Conservation (phyloP, 2,113 vertebrate species). For the Cinclus cinclus region DNA sequence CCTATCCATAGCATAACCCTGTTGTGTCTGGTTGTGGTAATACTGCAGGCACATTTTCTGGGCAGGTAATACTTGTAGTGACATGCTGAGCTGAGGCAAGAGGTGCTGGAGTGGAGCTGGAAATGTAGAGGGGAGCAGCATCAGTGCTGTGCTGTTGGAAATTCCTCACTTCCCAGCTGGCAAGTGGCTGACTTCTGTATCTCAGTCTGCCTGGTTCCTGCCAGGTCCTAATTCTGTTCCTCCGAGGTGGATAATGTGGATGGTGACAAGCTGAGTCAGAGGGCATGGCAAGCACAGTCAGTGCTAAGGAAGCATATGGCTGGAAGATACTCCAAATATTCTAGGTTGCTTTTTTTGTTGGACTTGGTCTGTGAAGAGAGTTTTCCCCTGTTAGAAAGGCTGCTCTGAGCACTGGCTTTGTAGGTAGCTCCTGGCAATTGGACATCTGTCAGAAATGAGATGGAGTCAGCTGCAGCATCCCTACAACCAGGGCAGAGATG, state of each 20-base stretch:
- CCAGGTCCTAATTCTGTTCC: not conserved
- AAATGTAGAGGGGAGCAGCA: not conserved
- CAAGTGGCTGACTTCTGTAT: not conserved
- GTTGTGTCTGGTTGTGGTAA: not conserved
- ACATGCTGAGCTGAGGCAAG: not conserved
- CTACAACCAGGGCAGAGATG: not conserved
- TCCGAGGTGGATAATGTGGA: not conserved
- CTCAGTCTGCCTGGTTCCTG: not conserved
- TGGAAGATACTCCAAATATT: not conserved
- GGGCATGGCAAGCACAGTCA: not conserved
- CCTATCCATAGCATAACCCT: not conserved
- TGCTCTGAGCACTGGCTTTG: not conserved
- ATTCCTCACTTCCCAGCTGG: not conserved
- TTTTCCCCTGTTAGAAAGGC: not conserved
- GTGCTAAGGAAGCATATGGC: not conserved
- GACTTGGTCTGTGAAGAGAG: not conserved
- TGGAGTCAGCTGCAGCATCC: not conserved
- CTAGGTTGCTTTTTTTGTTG: not conserved
- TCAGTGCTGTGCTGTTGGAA: not conserved
- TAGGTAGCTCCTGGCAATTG: not conserved
- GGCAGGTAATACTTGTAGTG: not conserved
- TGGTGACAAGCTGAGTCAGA: conserved; percentile 3
- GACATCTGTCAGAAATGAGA: not conserved
- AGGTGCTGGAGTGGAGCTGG: not conserved
- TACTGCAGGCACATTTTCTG: not conserved